phyloP scores from a whole-genome alignment of 1,140 invertebrate species.

The Meloidogyne floridensis region DNA sequence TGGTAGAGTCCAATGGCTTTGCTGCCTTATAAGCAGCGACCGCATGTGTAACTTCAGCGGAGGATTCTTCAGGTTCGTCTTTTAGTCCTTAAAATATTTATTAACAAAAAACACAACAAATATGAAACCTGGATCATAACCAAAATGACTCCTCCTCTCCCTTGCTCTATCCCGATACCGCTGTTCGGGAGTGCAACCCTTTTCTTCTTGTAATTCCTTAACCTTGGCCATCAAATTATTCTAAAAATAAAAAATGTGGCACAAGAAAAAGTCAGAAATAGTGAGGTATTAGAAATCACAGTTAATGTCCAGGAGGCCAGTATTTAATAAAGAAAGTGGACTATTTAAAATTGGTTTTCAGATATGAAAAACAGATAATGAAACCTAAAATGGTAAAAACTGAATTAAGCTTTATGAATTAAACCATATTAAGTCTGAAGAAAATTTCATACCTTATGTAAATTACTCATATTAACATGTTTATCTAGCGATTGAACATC shows the following conservation, averaged over 20 bases:
- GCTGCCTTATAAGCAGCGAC: conserved; percentile 35
- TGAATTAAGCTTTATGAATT: no score
- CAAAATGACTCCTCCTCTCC: conserved; percentile 89
- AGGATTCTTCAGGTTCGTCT: conserved; percentile 13
- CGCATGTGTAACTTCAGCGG: conserved; percentile 33
- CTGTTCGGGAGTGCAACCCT: not conserved
- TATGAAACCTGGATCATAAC: conserved; percentile 66
- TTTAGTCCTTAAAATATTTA: conserved; percentile 35
- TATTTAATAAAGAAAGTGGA: no score
- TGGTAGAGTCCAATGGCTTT: conserved; percentile 51
- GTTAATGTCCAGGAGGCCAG: no score
- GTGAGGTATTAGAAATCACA: no score
- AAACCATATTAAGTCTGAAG: not conserved
- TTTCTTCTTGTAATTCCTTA: conserved; percentile 27
- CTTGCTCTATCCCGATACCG: conserved; percentile 91
- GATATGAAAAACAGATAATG: no score
- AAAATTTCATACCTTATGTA: conserved; percentile 76
- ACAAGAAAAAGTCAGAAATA: conserved; percentile 25
- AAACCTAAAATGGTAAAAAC: no score
- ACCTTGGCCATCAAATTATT: conserved; percentile 46
- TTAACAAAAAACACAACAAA: not conserved
- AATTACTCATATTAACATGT: conserved; percentile 87
- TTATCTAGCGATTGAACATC: conserved; percentile 83
- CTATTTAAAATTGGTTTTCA: no score
- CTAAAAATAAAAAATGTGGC: conserved; percentile 30